A percentile compares a stretch with the other conserved stretches of the same genome.
Evolutionary conservation across 2,113 vertebrate species (phyloP).

Genomic region (Phalacrocorax carbo): DNA sequence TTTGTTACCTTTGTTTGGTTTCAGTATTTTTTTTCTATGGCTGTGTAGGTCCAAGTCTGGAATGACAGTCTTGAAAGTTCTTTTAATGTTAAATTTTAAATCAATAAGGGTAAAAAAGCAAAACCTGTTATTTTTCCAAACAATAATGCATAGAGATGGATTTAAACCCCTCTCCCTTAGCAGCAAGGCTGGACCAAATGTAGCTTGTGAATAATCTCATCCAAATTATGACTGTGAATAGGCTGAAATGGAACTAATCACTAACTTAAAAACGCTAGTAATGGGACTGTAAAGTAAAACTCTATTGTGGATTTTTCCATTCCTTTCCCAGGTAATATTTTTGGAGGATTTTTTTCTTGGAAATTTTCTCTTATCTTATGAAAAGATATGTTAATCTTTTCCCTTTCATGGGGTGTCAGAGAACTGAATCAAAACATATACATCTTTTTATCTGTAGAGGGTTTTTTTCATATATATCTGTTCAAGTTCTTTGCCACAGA

Average conservation of each 20-base stretch:
- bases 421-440: not conserved
- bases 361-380: not conserved
- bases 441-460: not conserved
- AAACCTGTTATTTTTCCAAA: not conserved
- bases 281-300: not conserved
- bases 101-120: not conserved
- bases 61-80: not conserved
- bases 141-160: not conserved
- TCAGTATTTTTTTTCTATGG: not conserved
- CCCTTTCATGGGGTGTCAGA: not conserved
- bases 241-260: not conserved
- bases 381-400: not conserved
- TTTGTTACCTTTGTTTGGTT: not conserved
- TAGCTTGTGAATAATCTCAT: not conserved
- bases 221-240: not conserved
- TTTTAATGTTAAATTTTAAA: not conserved
- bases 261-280: not conserved
- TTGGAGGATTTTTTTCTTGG: rapidly evolving
- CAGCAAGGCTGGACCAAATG: not conserved
- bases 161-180: not conserved
- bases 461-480: not conserved
- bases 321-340: not conserved
- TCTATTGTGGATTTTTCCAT: not conserved
- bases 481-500: not conserved
- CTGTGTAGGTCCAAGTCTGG: not conserved